Evolutionary conservation across 1,140 invertebrate genomes (phyloP).

Genomic region (Ephestia elutella): DNA sequence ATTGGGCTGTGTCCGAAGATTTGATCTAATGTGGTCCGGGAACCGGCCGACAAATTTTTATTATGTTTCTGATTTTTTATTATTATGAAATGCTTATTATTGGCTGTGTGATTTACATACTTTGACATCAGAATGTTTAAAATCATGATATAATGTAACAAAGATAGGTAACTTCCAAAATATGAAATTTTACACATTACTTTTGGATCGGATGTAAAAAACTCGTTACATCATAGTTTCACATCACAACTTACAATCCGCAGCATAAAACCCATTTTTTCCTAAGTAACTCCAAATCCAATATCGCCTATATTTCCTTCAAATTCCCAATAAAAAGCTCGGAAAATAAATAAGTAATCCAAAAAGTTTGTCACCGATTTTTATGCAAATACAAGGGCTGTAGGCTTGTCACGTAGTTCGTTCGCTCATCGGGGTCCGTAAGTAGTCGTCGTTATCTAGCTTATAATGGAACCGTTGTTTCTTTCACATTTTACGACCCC

Average conservation of each 20-base stretch:
- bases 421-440: slow-evolving; percentile 6
- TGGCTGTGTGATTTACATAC: too few species aligned
- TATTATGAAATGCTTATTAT: too few species aligned
- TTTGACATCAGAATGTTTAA: too few species aligned
- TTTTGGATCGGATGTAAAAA: too few species aligned
- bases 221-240: too few species aligned
- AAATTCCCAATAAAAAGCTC: not conserved
- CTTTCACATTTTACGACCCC: not conserved
- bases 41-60: not conserved
- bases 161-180: too few species aligned
- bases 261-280: too few species aligned
- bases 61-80: not conserved
- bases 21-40: not conserved
- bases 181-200: too few species aligned
- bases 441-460: slow-evolving; percentile 4
- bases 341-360: slow-evolving; percentile 4
- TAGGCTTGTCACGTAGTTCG: slow-evolving; percentile 2
- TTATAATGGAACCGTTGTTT: slow-evolving; percentile 6
- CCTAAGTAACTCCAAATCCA: too few species aligned
- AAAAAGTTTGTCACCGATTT: not conserved
- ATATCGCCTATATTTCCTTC: not conserved
- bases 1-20: slow-evolving; percentile 25
- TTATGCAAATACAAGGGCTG: not conserved
- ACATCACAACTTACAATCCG: too few species aligned
- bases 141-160: too few species aligned